Evolutionary conservation across 2,888 invertebrate genomes (phyloP).

Genomic region (Plebejus anna): DNA sequence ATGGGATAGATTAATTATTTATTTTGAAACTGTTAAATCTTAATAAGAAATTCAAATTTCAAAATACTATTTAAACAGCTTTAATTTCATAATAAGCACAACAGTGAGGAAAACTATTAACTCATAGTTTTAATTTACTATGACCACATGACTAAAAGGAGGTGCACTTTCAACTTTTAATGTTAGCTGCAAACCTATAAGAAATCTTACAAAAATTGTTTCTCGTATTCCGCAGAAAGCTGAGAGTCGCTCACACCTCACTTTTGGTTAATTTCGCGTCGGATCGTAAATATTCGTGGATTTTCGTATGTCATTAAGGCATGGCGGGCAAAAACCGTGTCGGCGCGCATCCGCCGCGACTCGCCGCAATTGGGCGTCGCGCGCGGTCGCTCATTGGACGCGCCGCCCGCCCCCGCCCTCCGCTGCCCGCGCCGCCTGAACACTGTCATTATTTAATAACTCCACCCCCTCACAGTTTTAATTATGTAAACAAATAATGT

Average conservation of each 20-base stretch:
- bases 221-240: neutral
- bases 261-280: conserved; percentile 6
- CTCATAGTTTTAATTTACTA: neutral
- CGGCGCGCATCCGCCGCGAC: conserved; percentile 43
- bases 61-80: neutral
- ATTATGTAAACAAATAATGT: conserved; percentile 47
- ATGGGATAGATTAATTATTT: neutral
- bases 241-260: neutral
- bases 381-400: conserved; percentile 61
- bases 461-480: conserved; percentile 70
- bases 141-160: neutral
- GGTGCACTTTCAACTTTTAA: neutral
- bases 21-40: neutral
- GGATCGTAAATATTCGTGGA: conserved; percentile 30
- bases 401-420: conserved; percentile 40
- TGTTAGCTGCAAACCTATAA: neutral
- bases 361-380: conserved; percentile 66
- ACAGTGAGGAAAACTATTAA: neutral
- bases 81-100: neutral
- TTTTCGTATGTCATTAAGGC: conserved; percentile 38
- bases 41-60: neutral
- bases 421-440: neutral
- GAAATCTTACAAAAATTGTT: neutral
- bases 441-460: conserved; percentile 69
- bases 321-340: conserved; percentile 40